Percentiles rank a stretch among this genome's conserved stretches.
Evolutionary conservation across 2,113 vertebrate species (phyloP).

Genomic region (Odocoileus virginianus): DNA sequence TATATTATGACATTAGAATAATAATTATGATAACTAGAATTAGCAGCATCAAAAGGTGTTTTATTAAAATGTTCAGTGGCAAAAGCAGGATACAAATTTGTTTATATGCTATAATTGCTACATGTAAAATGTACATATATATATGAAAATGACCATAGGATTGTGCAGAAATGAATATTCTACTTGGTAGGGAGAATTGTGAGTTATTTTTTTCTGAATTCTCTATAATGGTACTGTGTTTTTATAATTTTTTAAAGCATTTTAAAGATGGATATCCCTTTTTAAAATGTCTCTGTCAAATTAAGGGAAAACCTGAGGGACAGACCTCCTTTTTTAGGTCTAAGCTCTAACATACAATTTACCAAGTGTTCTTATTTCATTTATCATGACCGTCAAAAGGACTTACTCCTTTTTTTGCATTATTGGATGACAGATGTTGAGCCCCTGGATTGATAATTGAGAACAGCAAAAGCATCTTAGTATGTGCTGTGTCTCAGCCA

Average conservation of each 20-base stretch:
- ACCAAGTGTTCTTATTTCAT: background rate
- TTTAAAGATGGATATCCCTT: background rate
- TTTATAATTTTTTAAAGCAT: background rate
- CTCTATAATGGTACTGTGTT: background rate
- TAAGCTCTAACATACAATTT: background rate
- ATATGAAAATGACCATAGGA: background rate
- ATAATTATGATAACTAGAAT: conserved; percentile 4
- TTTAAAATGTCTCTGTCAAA: background rate
- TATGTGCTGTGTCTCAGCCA: background rate
- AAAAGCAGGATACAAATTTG: background rate
- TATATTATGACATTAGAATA: background rate
- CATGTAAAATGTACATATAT: background rate
- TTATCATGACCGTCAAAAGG: background rate
- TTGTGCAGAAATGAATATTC: background rate
- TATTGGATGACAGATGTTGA: background rate
- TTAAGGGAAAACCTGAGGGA: background rate
- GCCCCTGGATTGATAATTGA: background rate
- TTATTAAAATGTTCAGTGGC: background rate
- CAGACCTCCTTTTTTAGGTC: background rate
- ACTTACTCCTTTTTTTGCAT: background rate
- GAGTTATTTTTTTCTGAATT: background rate
- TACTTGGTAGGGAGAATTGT: background rate
- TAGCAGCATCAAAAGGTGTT: background rate
- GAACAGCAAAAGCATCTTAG: background rate
- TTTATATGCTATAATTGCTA: background rate